These are phyloP conservation scores for Blomia tropicalis DNA, from an alignment of 2,888 invertebrate genomes.

Conservation along the genomic window DNA sequence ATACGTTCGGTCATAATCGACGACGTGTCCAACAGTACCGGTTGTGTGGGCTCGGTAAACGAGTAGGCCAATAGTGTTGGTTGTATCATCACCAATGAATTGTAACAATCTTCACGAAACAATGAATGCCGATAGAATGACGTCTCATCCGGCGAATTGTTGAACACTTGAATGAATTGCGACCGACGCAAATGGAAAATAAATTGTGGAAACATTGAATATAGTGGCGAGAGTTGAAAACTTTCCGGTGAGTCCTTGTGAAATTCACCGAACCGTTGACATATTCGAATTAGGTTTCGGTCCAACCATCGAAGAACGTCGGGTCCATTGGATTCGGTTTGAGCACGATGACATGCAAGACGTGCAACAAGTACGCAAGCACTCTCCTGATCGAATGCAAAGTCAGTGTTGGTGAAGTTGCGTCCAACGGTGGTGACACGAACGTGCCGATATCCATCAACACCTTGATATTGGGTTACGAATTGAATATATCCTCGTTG, in stretches of 20 bases:
- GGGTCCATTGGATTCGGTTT: conserved; percentile 65
- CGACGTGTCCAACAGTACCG: conserved; percentile 88
- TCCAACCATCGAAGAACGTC: conserved; percentile 98
- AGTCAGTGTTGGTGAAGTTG: conserved; percentile 42
- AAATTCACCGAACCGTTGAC: conserved; percentile 98
- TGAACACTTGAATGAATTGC: conserved; percentile 97
- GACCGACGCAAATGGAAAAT: conserved; percentile 97
- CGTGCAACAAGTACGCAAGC: conserved; percentile 93
- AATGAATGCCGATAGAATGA: conserved; percentile 95
- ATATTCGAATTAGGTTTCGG: conserved; percentile 89
- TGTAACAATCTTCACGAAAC: conserved; percentile 89
- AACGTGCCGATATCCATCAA: conserved; percentile 82
- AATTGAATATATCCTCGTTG: conserved; percentile 96
- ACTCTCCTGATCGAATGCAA: conserved; percentile 91
- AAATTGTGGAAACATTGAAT: conserved; percentile 95
- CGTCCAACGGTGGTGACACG: conserved; percentile 93
- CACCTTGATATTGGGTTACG: conserved; percentile 94
- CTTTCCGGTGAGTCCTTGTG: conserved; percentile 91
- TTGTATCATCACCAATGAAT: conserved; percentile 98
- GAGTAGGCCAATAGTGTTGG: conserved; percentile 96
- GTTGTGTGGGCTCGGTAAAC: conserved; percentile 87
- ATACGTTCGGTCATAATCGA: conserved; percentile 94
- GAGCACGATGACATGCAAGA: conserved; percentile 86
- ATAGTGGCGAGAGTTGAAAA: conserved; percentile 87
- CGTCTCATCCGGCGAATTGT: conserved; percentile 98